Conservation (phyloP, 2,797 vertebrate genomes). For the Adrianichthys oophorus region DNA sequence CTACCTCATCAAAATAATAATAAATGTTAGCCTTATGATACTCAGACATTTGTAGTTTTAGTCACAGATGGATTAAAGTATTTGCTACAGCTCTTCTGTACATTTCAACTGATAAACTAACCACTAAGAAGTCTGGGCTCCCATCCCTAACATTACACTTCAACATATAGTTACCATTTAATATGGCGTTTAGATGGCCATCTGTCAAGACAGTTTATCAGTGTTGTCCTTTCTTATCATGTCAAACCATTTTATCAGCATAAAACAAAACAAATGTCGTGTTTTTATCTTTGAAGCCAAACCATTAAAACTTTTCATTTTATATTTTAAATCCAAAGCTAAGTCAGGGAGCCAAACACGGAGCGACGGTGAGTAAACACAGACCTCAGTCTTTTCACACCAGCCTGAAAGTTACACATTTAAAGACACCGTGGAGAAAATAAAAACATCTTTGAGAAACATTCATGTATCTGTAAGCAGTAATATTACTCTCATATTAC, state of each 20-base stretch:
- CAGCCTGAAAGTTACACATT: conserved; percentile 33
- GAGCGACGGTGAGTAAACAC: conserved; percentile 85
- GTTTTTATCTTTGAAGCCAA: conserved; percentile 54
- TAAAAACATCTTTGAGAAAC: no score
- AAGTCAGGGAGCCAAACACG: conserved; percentile 89
- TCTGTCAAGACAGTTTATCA: conserved; percentile 41
- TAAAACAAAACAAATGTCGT: conserved; percentile 50
- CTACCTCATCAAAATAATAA: conserved; percentile 20
- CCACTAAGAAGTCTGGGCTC: conserved; percentile 38
- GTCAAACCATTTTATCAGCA: conserved; percentile 60
- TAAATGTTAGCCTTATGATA: not conserved
- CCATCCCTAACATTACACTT: conserved; percentile 49
- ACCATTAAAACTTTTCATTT: conserved; percentile 83
- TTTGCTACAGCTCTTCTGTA: conserved; percentile 17
- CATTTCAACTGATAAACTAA: conserved; percentile 46
- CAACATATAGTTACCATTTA: conserved; percentile 17
- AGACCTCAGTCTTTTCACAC: conserved; percentile 63
- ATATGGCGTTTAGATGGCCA: conserved; percentile 49
- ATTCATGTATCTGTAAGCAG: no score
- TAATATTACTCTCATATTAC: no score
- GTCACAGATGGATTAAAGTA: conserved; percentile 34
- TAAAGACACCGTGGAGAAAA: not conserved
- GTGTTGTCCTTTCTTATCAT: conserved; percentile 71
- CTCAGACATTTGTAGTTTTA: conserved; percentile 4
- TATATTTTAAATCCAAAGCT: conserved; percentile 85